phyloP scores from a whole-genome alignment of 2,113 vertebrate genomes.

The Nipponia nippon region DNA sequence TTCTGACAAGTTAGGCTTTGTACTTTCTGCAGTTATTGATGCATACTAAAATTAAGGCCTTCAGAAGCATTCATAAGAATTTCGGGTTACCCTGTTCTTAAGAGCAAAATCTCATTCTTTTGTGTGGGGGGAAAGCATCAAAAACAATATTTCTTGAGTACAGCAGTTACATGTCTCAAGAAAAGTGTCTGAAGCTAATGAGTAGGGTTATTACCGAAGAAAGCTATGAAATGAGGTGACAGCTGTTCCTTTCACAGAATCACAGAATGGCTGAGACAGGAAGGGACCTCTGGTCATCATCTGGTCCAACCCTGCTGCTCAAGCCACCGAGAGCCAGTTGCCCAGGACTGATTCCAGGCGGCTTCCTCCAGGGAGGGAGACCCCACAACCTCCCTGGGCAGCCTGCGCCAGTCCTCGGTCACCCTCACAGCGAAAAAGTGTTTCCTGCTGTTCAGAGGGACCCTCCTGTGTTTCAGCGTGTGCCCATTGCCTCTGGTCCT shows the following conservation, averaged over 20 bases:
- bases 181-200: not conserved
- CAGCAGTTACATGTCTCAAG: not conserved
- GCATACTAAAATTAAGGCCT: not conserved
- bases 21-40: not conserved
- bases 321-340: not conserved
- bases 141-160: not conserved
- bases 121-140: not conserved
- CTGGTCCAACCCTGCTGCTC: not conserved
- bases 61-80: not conserved
- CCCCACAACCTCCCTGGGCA: not conserved
- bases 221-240: not conserved
- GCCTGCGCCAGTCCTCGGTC: not conserved
- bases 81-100: not conserved
- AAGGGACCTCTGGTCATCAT: not conserved
- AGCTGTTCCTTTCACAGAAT: not conserved
- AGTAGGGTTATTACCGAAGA: not conserved
- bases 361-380: not conserved
- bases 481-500: not conserved
- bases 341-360: not conserved
- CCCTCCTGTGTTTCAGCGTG: not conserved
- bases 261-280: not conserved
- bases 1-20: not conserved
- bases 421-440: not conserved
- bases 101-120: not conserved
- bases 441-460: not conserved